Evolutionary conservation across 92 coral and sea anemone species (phyloP), one percentile per base, ranked within the genome.

Genomic region (Blastomussa wellsi): DNA sequence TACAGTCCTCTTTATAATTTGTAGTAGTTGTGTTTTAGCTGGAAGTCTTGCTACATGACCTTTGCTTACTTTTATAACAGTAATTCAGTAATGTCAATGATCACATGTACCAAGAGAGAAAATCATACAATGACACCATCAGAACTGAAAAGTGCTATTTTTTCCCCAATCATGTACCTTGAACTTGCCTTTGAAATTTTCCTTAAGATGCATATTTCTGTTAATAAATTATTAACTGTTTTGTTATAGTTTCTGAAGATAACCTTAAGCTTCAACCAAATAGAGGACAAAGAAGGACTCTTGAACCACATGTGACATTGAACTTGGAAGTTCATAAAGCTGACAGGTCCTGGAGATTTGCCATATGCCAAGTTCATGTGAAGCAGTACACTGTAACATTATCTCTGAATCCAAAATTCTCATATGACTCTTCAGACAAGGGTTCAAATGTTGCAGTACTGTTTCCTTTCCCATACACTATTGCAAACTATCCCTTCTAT

Each of bases 321-420:
- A 24, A n/a, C 44, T 79, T 91, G 64, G 62, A 39, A 14, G 66
- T 90, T 29, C 20, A 57, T 16, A 79, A 81, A 62, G 85, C 88
- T 32, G 86, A 76, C 70, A 78, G 29, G 5, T 38, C 47, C 5
- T 94, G 95, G 95, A 83, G 88, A 36, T 97, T 86, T 89, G 85
- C 92, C 19, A 91, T 97, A 35, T 88, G 89, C 53, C 99, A 97
- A 82, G 97, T 92, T n/a, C 99, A 97, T 82, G 84, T 91, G 7
- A 91, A 92, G 86, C 84, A 90, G 29, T 86, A 80, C 52, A 88
- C 77, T 44, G 85, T 89, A 8, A 76, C 89, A 26, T 88, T 88
- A 24, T 91, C 98, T 19, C 78, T 86, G 33, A 81, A 76, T 49
- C 83, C 88, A 12, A 15, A 2, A 3, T 90, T 88, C 64, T 20